Conservation (phyloP, 2,797 vertebrate species). For the Macropus fuliginosus region DNA sequence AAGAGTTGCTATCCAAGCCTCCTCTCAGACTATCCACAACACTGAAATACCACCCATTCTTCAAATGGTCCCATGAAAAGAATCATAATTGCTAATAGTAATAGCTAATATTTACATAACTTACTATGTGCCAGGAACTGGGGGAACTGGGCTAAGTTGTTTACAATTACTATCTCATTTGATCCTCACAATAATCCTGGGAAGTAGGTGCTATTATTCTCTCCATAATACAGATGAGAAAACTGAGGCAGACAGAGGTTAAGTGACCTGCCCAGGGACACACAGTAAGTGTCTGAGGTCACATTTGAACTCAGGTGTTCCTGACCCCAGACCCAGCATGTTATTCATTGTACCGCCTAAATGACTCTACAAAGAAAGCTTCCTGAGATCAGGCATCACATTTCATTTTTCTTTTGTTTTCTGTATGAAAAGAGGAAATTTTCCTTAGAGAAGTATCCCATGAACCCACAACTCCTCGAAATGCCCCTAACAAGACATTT, state of each 20-base stretch:
- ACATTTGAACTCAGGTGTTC: background rate
- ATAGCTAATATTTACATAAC: background rate
- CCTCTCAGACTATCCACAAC: background rate
- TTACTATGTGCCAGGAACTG: background rate
- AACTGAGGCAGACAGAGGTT: background rate
- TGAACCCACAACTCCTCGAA: background rate
- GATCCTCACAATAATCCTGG: background rate
- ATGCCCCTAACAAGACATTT: background rate
- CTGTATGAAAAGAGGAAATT: background rate
- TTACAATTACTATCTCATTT: background rate
- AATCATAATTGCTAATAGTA: background rate
- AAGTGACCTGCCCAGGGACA: background rate
- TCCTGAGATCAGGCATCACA: background rate
- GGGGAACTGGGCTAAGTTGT: background rate
- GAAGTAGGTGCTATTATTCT: background rate
- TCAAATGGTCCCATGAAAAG: background rate
- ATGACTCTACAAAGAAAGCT: background rate
- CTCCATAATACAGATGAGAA: background rate
- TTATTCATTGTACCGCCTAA: background rate
- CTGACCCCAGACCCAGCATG: background rate
- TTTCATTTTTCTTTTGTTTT: background rate
- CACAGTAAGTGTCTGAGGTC: background rate
- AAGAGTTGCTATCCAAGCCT: background rate
- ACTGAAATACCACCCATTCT: background rate
- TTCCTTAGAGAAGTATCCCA: background rate